Conservation (phyloP, 1,140 invertebrate species). For the Patella vulgata region DNA sequence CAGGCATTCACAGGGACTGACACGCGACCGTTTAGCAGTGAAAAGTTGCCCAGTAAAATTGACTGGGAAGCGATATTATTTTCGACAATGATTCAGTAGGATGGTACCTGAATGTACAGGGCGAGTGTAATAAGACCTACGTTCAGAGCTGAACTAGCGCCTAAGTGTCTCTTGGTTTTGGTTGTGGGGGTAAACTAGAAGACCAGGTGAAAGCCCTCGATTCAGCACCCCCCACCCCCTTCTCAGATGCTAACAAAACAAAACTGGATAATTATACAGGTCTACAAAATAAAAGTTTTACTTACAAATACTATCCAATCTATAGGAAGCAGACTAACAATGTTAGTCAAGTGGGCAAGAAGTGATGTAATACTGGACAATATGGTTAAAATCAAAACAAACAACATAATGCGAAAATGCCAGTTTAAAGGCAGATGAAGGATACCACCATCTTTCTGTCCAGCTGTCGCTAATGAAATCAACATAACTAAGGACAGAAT, state of each 20-base stretch:
- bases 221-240: too few species aligned
- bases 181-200: too few species aligned
- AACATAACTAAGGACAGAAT: conserved; percentile 31
- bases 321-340: conserved; percentile 38
- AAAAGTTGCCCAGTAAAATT: too few species aligned
- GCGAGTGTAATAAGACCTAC: too few species aligned
- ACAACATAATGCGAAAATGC: conserved; percentile 52
- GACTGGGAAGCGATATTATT: too few species aligned
- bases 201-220: too few species aligned
- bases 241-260: too few species aligned
- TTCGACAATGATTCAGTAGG: not conserved
- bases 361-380: conserved; percentile 31
- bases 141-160: too few species aligned
- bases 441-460: conserved; percentile 34
- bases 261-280: too few species aligned
- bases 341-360: conserved; percentile 36
- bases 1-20: too few species aligned
- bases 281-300: conserved; percentile 7
- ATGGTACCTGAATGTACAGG: not conserved
- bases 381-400: conserved; percentile 43
- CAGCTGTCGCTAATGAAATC: conserved; percentile 36
- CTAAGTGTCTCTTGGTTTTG: not conserved
- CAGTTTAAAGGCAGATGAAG: conserved; percentile 44
- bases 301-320: conserved; percentile 48
- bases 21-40: too few species aligned